A percentile compares a stretch with the other conserved stretches of the same genome.
Conservation (phyloP, 1,140 invertebrate species). For the Leguminivora glycinivorella region DNA sequence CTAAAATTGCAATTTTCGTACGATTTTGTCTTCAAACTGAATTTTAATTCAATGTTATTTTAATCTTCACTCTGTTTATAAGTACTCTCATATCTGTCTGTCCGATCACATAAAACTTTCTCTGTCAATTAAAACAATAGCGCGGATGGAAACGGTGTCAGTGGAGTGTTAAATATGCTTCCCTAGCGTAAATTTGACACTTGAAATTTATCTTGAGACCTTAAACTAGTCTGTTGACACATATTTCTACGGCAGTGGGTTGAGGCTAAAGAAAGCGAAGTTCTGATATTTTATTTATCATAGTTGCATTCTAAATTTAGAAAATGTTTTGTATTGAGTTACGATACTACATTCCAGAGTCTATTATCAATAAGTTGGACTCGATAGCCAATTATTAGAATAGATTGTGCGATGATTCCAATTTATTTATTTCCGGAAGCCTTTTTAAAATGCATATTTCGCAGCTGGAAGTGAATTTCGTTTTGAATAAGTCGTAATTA, state of each 20-base stretch:
- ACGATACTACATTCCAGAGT: constrained; percentile 39
- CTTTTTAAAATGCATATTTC: constrained; percentile 16
- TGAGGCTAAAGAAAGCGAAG: constrained; percentile 48
- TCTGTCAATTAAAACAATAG: constrained; percentile 27
- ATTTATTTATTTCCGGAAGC: constrained; percentile 11
- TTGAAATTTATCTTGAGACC: constrained; percentile 35
- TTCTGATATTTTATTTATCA: constrained; percentile 38
- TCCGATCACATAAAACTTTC: constrained; percentile 16
- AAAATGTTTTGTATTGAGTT: constrained; percentile 52
- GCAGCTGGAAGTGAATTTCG: neutral
- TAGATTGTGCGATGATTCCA: constrained; percentile 30
- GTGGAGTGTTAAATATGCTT: constrained; percentile 30
- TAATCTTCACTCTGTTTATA: neutral
- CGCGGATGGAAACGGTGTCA: constrained; percentile 14
- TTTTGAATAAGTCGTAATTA: neutral
- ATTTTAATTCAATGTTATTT: neutral
- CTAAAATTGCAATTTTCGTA: neutral
- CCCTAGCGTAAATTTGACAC: constrained; percentile 34
- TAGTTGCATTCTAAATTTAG: constrained; percentile 43
- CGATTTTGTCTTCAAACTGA: neutral
- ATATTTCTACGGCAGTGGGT: constrained; percentile 32
- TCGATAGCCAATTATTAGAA: constrained; percentile 41
- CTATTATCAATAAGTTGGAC: constrained; percentile 36
- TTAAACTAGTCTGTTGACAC: constrained; percentile 38
- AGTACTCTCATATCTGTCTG: constrained; percentile 47